Evolutionary conservation across 1,140 invertebrate genomes (phyloP).

Genomic region (Rhynchophorus ferrugineus): DNA sequence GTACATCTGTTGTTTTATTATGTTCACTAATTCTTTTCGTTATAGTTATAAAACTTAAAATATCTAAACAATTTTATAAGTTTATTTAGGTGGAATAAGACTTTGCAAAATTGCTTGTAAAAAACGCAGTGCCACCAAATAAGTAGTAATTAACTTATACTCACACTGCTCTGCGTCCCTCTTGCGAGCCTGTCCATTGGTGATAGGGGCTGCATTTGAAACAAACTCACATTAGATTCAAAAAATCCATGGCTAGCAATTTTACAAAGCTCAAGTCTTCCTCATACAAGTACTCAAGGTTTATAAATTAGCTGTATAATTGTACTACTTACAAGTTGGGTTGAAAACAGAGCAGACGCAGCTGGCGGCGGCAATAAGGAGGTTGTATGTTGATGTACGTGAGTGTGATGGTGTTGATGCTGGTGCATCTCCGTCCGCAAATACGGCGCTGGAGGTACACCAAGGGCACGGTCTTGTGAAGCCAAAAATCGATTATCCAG

Average conservation of each 20-base stretch:
- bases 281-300: neutral
- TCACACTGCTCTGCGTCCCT: slow-evolving; percentile 33
- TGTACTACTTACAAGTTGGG: slow-evolving; percentile 50
- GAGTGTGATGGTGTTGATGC: slow-evolving; percentile 85
- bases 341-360: slow-evolving; percentile 49
- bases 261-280: slow-evolving; percentile 13
- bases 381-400: slow-evolving; percentile 79
- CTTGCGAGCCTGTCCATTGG: slow-evolving; percentile 32
- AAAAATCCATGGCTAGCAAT: slow-evolving; percentile 15
- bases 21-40: no score
- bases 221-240: slow-evolving; percentile 17
- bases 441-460: slow-evolving; percentile 53
- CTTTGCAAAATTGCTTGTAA: slow-evolving; percentile 30
- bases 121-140: neutral
- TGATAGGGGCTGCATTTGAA: slow-evolving; percentile 28
- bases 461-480: slow-evolving; percentile 56
- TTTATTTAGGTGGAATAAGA: no score
- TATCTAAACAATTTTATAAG: no score
- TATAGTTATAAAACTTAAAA: no score
- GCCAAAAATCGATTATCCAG: slow-evolving; percentile 85
- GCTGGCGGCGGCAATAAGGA: slow-evolving; percentile 51
- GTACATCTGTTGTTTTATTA: no score
- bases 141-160: slow-evolving; percentile 19
- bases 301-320: neutral
- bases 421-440: slow-evolving; percentile 81